Evolutionary conservation across 2,113 vertebrate species (phyloP).

Genomic region (Erythrolamprus reginae): DNA sequence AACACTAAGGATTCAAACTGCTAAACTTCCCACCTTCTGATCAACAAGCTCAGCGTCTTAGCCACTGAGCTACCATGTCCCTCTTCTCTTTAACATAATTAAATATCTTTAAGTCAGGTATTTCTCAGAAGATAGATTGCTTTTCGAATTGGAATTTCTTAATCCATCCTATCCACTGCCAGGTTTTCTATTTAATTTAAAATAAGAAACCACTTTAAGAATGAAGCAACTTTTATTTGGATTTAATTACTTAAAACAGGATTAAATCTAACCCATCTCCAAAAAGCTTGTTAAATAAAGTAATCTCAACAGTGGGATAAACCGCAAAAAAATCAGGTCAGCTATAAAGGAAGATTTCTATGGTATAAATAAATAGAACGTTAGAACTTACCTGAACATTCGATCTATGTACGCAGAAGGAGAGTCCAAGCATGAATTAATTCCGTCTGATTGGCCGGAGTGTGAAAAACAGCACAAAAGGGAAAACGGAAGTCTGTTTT

Average conservation of each 20-base stretch:
- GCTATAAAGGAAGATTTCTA: background rate
- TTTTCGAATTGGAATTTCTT: background rate
- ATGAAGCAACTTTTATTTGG: background rate
- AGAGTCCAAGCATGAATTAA: no score
- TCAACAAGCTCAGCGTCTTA: no score
- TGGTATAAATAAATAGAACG: no score
- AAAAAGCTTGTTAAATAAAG: background rate
- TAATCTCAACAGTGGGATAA: background rate
- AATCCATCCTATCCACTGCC: background rate
- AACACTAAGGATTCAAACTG: no score
- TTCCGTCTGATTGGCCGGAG: no score
- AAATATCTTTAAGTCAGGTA: slow-evolving; percentile 8
- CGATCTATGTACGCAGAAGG: no score
- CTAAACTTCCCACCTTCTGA: no score
- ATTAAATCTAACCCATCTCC: background rate
- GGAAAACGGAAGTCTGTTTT: no score
- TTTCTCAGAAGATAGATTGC: background rate
- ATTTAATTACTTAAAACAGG: background rate
- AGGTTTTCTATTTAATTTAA: background rate
- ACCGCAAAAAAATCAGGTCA: background rate
- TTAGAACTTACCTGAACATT: no score
- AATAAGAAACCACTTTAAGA: background rate
- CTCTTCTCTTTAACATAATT: no score
- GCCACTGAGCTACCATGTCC: no score
- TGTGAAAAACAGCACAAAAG: no score